Evolutionary conservation across 2,113 vertebrate species (phyloP).

Genomic region (Plestiodon gilberti): DNA sequence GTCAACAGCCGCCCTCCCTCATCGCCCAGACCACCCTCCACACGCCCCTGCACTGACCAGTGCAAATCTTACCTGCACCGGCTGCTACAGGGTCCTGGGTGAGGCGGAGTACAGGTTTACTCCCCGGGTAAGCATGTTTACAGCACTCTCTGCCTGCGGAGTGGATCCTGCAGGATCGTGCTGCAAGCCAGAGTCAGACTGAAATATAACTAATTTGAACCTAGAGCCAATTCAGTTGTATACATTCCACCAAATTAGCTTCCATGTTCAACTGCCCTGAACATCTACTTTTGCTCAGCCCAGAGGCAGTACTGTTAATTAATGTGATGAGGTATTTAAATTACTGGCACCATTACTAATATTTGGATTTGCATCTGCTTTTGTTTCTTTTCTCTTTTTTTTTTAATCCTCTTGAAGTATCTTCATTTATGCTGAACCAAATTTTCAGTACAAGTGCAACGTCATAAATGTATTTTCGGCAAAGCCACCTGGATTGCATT

Average conservation of each 20-base stretch:
- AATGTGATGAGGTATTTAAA: background rate
- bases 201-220: background rate
- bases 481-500: background rate
- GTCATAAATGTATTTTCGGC: constrained; percentile 2
- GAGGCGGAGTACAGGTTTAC: too few species aligned
- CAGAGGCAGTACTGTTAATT: background rate
- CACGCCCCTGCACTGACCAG: too few species aligned
- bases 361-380: background rate
- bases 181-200: background rate
- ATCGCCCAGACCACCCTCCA: too few species aligned
- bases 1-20: too few species aligned
- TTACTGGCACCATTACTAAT: background rate
- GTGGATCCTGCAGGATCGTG: too few species aligned
- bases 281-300: background rate
- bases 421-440: background rate
- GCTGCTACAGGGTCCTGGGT: too few species aligned
- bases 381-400: background rate
- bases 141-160: too few species aligned
- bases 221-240: background rate
- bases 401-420: background rate
- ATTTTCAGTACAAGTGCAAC: background rate
- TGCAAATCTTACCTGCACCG: too few species aligned
- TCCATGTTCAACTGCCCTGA: background rate
- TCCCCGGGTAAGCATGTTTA: too few species aligned
- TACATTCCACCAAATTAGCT: background rate